Base-by-base conservation (phyloP, 2,797 vertebrate species). In the Acipenser transmontanus region DNA sequence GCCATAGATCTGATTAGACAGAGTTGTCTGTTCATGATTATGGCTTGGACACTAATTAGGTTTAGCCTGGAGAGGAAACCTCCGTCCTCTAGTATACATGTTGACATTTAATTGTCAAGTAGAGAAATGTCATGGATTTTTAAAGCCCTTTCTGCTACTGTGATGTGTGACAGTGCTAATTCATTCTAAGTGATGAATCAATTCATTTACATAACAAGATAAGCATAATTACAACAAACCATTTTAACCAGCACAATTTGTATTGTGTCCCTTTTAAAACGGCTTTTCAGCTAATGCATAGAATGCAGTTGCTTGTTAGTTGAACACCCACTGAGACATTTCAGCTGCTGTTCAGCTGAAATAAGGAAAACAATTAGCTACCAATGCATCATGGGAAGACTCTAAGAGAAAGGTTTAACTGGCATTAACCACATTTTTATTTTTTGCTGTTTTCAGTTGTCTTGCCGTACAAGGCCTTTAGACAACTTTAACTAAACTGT, bases 51-150 rank as follows among this genome's bases (percentile, higher is more conserved):
- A 2, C 54, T 57, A 57, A 57, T 57, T 57, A 57, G 12, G 54
- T 57, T 57, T 57, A n/a, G 9, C 54, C 12, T 57, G 54, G 54
- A 7, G 12, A 57, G 54, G 9, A 57, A 57, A 1, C 54, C 12
- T 11, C 14, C 1, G 54, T 57, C 54, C 14, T 57, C 54, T 57
- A n/a, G 54, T 57, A 57, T 57, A 57, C 54, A 57, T 57, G 12
- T 57, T 57, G 54, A 57, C 54, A 57, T 57, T 57, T 57, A 57
- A 57, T 57, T n/a, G 54, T n/a, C n/a, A 57, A 57, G 54, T 13
- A 57, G 54, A 13, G 54, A 57, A 57, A 57, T 57, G 54, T 57
- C 54, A 57, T n/a, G 54, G 54, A 13, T 57, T 57, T 57, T 11
- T 57, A 57, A 57, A 57, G 54, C 54, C 7, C 14, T 57, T 5